A percentile compares a stretch with the other conserved stretches of the same genome.
These are phyloP conservation scores for Mycetomoellerius zeteki DNA, from an alignment of 1,140 invertebrate species.

Conservation along the genomic window DNA sequence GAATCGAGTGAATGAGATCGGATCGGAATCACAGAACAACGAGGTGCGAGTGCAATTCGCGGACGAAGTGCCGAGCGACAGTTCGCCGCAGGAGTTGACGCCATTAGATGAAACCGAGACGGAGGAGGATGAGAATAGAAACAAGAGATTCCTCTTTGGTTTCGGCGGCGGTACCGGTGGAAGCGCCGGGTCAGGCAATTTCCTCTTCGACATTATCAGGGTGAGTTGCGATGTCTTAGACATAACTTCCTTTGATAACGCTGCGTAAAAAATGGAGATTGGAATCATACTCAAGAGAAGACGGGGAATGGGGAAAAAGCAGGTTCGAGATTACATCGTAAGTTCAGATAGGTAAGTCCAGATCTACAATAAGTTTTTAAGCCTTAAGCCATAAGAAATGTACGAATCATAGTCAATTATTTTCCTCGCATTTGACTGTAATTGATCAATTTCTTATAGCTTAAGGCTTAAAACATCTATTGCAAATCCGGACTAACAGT, in stretches of 20 bases:
- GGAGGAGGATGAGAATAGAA: constrained; percentile 92
- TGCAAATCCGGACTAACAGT: not conserved
- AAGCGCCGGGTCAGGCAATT: constrained; percentile 93
- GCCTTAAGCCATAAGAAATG: too few relatives aligned
- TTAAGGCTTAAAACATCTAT: too few relatives aligned
- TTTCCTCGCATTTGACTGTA: too few relatives aligned
- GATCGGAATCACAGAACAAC: constrained; percentile 89
- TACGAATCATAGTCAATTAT: too few relatives aligned
- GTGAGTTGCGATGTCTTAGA: constrained; percentile 87
- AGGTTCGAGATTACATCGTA: not conserved
- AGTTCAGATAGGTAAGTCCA: too few relatives aligned
- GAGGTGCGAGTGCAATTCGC: constrained; percentile 89
- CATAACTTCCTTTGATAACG: not conserved
- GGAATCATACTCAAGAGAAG: not conserved
- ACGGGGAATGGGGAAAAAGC: not conserved
- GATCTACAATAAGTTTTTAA: too few relatives aligned
- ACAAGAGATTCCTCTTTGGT: constrained; percentile 93
- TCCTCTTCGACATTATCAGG: constrained; percentile 95
- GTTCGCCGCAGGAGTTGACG: constrained; percentile 85
- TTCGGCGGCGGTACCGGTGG: constrained; percentile 86
- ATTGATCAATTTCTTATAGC: too few relatives aligned
- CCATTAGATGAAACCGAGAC: constrained; percentile 88
- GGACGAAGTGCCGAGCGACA: constrained; percentile 87
- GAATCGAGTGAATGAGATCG: constrained; percentile 84
- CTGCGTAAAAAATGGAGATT: constrained; percentile 46